Evolutionary conservation across 1,140 invertebrate species (phyloP).

Genomic region (Euwallacea fornicatus): DNA sequence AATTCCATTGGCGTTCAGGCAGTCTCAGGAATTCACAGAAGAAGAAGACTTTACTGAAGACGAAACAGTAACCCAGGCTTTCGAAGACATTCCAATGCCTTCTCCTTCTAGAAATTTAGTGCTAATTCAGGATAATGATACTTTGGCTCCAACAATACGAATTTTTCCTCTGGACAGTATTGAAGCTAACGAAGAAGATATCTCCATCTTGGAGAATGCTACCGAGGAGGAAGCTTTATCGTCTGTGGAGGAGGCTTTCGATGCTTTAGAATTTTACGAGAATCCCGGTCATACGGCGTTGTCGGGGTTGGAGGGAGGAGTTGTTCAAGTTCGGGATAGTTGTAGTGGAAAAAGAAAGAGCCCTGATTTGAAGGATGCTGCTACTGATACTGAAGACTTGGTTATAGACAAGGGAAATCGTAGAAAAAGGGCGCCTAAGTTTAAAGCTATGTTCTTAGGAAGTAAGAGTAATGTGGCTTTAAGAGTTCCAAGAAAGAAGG

Average conservation of each 20-base stretch:
- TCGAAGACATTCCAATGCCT: conserved; percentile 51
- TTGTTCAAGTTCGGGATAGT: conserved; percentile 44
- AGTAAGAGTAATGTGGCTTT: neutral
- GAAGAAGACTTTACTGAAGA: conserved; percentile 41
- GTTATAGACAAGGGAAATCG: conserved; percentile 46
- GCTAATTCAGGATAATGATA: conserved; percentile 55
- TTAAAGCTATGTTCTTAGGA: conserved; percentile 35
- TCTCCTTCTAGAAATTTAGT: conserved; percentile 55
- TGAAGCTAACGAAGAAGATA: conserved; percentile 5
- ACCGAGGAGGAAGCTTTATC: conserved; percentile 39
- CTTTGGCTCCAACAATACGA: conserved; percentile 54
- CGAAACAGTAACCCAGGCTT: neutral
- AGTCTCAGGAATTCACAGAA: conserved; percentile 32
- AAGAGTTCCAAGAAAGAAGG: conserved; percentile 11
- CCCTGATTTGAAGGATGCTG: conserved; percentile 41
- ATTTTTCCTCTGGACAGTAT: conserved; percentile 54
- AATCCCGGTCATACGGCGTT: conserved; percentile 29
- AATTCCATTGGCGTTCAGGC: conserved; percentile 26
- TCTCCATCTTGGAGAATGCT: neutral
- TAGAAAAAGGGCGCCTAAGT: conserved; percentile 35
- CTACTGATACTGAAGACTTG: conserved; percentile 60
- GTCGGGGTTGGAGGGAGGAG: conserved; percentile 45
- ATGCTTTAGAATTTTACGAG: conserved; percentile 2
- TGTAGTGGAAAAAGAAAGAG: conserved; percentile 2
- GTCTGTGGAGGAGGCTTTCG: conserved; percentile 26